Base-by-base conservation (phyloP, 2,888 invertebrate genomes). In the Euzetes globulus region DNA sequence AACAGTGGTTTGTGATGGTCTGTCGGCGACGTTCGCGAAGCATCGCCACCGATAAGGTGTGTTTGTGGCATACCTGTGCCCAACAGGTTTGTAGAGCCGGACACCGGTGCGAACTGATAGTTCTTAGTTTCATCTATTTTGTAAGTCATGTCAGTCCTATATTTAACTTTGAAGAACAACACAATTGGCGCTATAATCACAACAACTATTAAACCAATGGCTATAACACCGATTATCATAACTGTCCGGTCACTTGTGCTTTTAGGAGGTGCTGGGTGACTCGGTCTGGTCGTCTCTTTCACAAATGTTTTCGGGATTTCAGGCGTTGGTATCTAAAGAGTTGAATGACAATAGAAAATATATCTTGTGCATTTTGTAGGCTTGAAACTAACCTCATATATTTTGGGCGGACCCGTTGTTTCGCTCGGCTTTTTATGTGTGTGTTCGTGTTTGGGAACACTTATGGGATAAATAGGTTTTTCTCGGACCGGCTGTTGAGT, bases 131-230 rank as follows among this genome's bases (percentile, higher is more conserved):
- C 92, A 81, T 95, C 94, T 76, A 94, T 91, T 83, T 95, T 96
- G 83, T 94, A 96, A 74, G 90, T 90, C n/a, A 90, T 89, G 82
- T 94, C 93, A 72, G 91, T 89, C 77, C 92, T 88, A 82, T 74
- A 75, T 22, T 37, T 22, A 6, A 76, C 75, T 71, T 75, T 75
- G 50, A 76, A 37, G 29, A 75, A 76, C 22, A 76, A 29, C 25
- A 96, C 91, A 76, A 97, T 87, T 33, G 83, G 81, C 74, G 95
- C 91, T 78, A 96, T 89, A 78, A 96, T 87, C 73, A 96, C 91
- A 78, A 94, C 90, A 45, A 92, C 92, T 81, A 96, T 94, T 77
- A 94, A 85, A 52, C 92, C 91, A 65, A 92, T 93, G 3, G 94
- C 94, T 76, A 94, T 92, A 79, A 96, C 92, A 78, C 91, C 91